Evolutionary conservation across 2,888 invertebrate species (phyloP).

Genomic region (Beris chalybata): DNA sequence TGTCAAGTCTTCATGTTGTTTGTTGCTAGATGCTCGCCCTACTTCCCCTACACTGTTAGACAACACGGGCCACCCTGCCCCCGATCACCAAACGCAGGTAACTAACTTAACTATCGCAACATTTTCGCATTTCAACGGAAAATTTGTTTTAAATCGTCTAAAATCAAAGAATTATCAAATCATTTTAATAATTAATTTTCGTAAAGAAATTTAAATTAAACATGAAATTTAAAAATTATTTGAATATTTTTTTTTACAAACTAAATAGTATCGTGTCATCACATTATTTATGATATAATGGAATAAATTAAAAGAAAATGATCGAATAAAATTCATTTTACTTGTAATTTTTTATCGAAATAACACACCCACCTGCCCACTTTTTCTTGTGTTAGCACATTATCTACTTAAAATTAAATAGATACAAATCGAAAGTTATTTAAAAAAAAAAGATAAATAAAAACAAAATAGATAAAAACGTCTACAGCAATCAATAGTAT

Average conservation of each 20-base stretch:
- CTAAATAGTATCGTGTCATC: constrained; percentile 32
- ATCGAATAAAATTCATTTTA: constrained; percentile 31
- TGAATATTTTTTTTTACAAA: constrained; percentile 21
- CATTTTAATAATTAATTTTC: constrained; percentile 18
- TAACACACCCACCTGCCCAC: constrained; percentile 41
- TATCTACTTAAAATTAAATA: constrained; percentile 10
- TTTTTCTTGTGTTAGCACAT: constrained; percentile 35
- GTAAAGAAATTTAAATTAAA: constrained; percentile 5
- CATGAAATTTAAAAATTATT: constrained; percentile 3
- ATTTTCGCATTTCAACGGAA: constrained; percentile 32
- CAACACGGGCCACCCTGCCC: constrained; percentile 78
- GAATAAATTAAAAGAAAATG: constrained; percentile 20
- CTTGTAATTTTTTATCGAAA: constrained; percentile 42
- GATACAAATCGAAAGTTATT: constrained; percentile 8
- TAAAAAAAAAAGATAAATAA: constrained; percentile 24
- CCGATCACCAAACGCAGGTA: constrained; percentile 75
- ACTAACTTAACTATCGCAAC: constrained; percentile 48
- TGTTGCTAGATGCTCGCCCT: constrained; percentile 95
- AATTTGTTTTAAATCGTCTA: constrained; percentile 32
- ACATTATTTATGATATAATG: constrained; percentile 35
- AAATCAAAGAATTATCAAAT: constrained; percentile 24
- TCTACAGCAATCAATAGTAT: constrained; percentile 9
- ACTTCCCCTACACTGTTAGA: constrained; percentile 85
- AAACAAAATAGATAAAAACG: constrained; percentile 12
- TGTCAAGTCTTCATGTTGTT: constrained; percentile 70